Evolutionary conservation across 2,797 vertebrate species (phyloP), one percentile per base, ranked within the genome.

Genomic region (Bradypus variegatus): DNA sequence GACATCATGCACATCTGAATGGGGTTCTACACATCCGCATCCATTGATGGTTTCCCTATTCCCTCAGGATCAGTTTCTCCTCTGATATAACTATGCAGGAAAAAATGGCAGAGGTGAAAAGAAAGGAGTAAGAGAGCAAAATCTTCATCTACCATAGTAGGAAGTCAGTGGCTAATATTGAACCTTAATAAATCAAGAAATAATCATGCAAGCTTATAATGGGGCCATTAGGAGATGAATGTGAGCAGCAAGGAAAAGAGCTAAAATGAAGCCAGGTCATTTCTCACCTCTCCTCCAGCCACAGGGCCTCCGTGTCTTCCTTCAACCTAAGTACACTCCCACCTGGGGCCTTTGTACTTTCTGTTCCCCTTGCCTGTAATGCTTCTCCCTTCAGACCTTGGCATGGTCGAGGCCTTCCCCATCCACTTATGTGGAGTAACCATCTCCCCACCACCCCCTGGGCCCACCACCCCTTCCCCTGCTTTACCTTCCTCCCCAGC

Each of bases 161-260:
- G 48, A 31, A 5, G 38, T 15, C 41, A 1, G 64, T 36, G 14
- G 33, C 73, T 38, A 3, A 0, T 0, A 6, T 67, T 85, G 8
- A 11, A 23, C 27, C 4, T 1, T 5, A 18, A 33, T 9, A 3
- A 1, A 0, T 29, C 53, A 1, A 19, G 5, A 41, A 88, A 69
- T 16, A 38, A 18, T 36, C 55, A 0, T 0, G 0, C 8, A 2
- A 14, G 80, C 4, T 0, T 16, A 0, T 2, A 1, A 2, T 4
- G 5, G 25, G 53, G 45, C 15, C 6, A 1, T 0, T 9, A 33
- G 60, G 25, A 50, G 55, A 11, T n/a, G 53, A 23, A n/a, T 3
- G 7, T 15, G 5, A 29, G 53, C 48, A 36, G 19, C 15, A 2
- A 55, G n/a, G 0, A 0, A 2, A 25, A n/a, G 33, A 5, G 29